A percentile compares a stretch with the other conserved stretches of the same genome.
These are phyloP conservation scores for Thaleichthys pacificus DNA, from an alignment of 2,797 vertebrate genomes.

Conservation along the genomic window DNA sequence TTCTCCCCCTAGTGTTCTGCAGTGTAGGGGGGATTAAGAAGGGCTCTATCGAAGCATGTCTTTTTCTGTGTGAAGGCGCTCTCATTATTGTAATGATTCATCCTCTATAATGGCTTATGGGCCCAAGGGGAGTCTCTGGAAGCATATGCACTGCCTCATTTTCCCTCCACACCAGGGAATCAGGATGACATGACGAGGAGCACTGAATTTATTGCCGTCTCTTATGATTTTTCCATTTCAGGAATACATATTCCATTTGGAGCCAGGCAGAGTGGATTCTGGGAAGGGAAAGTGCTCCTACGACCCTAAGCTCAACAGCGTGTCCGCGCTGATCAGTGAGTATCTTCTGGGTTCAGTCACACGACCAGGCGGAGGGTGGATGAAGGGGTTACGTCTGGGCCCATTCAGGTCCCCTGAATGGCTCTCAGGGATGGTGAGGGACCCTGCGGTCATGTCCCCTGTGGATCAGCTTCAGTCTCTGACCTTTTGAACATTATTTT, in stretches of 20 bases:
- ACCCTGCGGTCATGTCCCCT: slow-evolving; percentile 19
- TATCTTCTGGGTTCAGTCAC: slow-evolving; percentile 49
- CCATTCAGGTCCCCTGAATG: slow-evolving; percentile 12
- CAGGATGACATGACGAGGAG: slow-evolving; percentile 62
- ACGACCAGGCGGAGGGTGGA: slow-evolving; percentile 8
- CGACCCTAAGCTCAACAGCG: slow-evolving; percentile 96
- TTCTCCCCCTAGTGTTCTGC: slow-evolving; percentile 42
- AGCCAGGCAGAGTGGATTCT: slow-evolving; percentile 92
- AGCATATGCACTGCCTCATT: slow-evolving; percentile 50
- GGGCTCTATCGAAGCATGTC: slow-evolving; percentile 54
- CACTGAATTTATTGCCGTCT: slow-evolving; percentile 64
- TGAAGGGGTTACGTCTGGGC: not conserved
- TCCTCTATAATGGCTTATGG: slow-evolving; percentile 51
- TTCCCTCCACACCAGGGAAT: slow-evolving; percentile 53
- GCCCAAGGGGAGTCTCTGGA: slow-evolving; percentile 58
- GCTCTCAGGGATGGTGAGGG: slow-evolving; percentile 4
- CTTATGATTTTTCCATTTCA: slow-evolving; percentile 72
- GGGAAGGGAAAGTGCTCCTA: slow-evolving; percentile 99
- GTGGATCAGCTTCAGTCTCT: slow-evolving; percentile 31
- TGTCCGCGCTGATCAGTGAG: slow-evolving; percentile 97
- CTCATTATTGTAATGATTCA: slow-evolving; percentile 70
- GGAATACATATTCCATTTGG: slow-evolving; percentile 97
- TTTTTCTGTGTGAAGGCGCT: slow-evolving; percentile 64
- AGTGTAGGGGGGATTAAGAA: slow-evolving; percentile 56
- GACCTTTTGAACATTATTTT: slow-evolving; percentile 8